Conservation (phyloP, 2,888 invertebrate genomes). For the Eupithecia inturbata region DNA sequence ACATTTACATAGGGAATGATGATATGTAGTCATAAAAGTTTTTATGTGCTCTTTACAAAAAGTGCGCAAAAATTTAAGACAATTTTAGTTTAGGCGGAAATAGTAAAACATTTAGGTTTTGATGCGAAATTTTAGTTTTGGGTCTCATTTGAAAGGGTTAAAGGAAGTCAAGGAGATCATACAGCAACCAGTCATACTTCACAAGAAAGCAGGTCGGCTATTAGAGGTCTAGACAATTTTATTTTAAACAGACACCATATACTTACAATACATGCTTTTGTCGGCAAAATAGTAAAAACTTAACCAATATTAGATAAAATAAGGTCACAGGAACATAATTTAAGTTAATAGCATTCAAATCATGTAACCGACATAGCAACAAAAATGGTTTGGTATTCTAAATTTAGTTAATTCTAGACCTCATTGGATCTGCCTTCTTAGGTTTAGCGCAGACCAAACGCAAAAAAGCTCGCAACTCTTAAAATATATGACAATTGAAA, state of each 20-base stretch:
- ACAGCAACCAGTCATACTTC: slow-evolving; percentile 23
- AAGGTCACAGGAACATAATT: slow-evolving; percentile 1
- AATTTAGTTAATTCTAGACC: neutral
- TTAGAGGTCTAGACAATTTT: slow-evolving; percentile 14
- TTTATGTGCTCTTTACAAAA: slow-evolving; percentile 7
- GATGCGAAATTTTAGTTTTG: neutral
- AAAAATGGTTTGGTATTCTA: neutral
- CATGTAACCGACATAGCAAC: neutral
- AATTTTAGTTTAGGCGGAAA: neutral
- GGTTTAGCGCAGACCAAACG: slow-evolving; percentile 13
- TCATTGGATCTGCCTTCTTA: slow-evolving; percentile 9
- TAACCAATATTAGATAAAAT: neutral
- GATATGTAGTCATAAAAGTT: neutral
- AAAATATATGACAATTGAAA: neutral
- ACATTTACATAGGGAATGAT: neutral
- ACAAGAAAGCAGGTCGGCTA: slow-evolving; percentile 17
- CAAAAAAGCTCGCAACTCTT: neutral
- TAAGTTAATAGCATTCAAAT: neutral
- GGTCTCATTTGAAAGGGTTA: slow-evolving; percentile 19
- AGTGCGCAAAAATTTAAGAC: slow-evolving; percentile 1
- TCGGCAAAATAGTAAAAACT: slow-evolving; percentile 2
- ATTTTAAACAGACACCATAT: slow-evolving; percentile 5
- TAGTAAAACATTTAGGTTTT: neutral
- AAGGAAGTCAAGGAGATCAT: slow-evolving; percentile 23
- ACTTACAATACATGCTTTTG: slow-evolving; percentile 7